Percentiles rank a stretch among this genome's conserved stretches.
These are phyloP conservation scores for Gortyna flavago DNA, from an alignment of 2,888 invertebrate genomes.

Conservation along the genomic window DNA sequence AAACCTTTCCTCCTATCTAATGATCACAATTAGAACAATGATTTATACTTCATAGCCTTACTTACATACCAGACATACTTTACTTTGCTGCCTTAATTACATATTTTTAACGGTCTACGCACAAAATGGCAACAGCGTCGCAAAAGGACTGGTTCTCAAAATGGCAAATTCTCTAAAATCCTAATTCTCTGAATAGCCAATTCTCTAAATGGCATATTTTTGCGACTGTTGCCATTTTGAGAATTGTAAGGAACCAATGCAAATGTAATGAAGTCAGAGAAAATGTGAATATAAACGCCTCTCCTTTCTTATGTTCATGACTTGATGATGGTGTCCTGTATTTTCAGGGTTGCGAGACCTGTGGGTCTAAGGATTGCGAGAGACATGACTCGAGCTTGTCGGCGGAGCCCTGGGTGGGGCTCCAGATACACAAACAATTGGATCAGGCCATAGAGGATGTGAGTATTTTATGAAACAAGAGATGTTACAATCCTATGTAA, in stretches of 20 bases:
- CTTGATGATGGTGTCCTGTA: background rate
- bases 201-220: no score
- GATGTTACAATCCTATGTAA: background rate
- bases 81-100: no score
- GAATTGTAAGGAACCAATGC: background rate
- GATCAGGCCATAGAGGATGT: conserved; percentile 94
- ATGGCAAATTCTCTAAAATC: no score
- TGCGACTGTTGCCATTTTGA: no score
- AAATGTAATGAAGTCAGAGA: background rate
- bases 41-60: background rate
- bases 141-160: no score
- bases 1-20: background rate
- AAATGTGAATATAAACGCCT: background rate
- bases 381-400: conserved; percentile 88
- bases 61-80: no score
- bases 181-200: no score
- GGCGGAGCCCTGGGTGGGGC: conserved; percentile 92
- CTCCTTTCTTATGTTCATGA: background rate
- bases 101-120: no score
- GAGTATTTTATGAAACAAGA: conserved; percentile 73
- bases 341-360: conserved; percentile 89
- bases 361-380: conserved; percentile 90
- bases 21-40: background rate
- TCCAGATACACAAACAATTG: conserved; percentile 92
- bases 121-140: no score